A percentile compares a stretch with the other conserved stretches of the same genome.
phyloP scores from a whole-genome alignment of 2,797 vertebrate species.

The Sylvia borin region DNA sequence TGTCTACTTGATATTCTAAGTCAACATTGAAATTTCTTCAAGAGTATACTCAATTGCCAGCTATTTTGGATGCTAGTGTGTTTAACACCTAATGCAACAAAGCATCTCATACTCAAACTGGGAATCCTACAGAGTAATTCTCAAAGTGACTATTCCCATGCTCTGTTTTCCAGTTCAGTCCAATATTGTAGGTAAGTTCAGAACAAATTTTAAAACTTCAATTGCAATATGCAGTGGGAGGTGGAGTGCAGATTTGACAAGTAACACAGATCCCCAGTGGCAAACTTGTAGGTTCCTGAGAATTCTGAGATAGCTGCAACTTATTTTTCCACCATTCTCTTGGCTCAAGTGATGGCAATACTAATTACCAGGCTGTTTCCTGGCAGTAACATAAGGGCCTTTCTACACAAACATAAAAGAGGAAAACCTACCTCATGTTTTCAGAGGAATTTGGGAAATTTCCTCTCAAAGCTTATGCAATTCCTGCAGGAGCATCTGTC shows the following conservation, averaged over 20 bases:
- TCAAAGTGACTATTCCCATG: neutral
- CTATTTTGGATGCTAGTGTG: neutral
- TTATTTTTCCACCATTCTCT: neutral
- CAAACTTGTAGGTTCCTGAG: neutral
- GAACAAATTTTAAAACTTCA: neutral
- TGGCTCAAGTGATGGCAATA: neutral
- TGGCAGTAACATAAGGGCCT: neutral
- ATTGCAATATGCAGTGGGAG: neutral
- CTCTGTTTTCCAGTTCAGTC: neutral
- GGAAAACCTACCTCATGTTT: neutral
- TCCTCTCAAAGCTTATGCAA: neutral
- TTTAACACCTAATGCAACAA: neutral
- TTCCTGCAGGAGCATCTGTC: neutral
- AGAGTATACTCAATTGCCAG: neutral
- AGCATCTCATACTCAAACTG: neutral
- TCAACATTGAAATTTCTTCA: neutral
- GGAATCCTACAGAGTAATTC: neutral
- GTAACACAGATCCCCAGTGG: neutral
- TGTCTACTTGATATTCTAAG: neutral
- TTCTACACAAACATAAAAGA: neutral
- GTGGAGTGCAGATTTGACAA: neutral
- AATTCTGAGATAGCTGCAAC: neutral
- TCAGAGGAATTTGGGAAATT: neutral
- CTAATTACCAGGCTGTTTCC: neutral
- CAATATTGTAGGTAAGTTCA: neutral